These are phyloP conservation scores for Odontesthes bonariensis DNA, from an alignment of 2,113 vertebrate genomes.

Conservation along the genomic window DNA sequence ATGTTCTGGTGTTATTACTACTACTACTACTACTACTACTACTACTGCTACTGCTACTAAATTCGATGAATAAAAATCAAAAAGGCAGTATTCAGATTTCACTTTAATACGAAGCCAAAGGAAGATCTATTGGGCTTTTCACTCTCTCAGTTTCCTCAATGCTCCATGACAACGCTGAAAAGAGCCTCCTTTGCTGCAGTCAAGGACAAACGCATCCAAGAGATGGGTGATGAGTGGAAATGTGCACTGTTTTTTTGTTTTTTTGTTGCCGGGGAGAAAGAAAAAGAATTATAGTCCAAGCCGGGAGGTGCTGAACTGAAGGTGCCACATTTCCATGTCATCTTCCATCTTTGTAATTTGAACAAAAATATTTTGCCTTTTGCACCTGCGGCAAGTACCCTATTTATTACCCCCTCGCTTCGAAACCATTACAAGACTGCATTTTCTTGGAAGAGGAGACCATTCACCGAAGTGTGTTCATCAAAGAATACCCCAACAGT, in stretches of 20 bases:
- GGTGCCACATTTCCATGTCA: conserved; percentile 34
- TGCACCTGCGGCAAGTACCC: background rate
- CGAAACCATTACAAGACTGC: background rate
- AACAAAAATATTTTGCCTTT: conserved; percentile 35
- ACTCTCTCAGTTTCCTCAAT: background rate
- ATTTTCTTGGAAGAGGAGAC: background rate
- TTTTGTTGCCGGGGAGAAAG: conserved; percentile 17
- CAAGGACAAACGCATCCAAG: conserved; percentile 26
- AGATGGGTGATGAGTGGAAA: conserved; percentile 34
- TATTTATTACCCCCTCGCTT: conserved; percentile 10
- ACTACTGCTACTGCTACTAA: no score
- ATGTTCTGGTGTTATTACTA: background rate
- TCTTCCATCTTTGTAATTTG: conserved; percentile 20
- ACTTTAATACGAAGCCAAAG: background rate
- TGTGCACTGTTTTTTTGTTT: background rate
- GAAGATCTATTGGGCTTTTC: background rate
- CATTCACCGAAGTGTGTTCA: background rate
- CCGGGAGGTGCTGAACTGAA: background rate
- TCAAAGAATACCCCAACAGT: no score
- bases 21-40: no score
- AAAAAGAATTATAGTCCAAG: conserved; percentile 2
- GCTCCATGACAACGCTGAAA: background rate
- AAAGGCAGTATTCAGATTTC: no score
- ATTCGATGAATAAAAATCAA: no score
- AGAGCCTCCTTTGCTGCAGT: background rate